Percentiles rank a stretch among this genome's conserved stretches.
Conservation (phyloP, 2,113 vertebrate genomes). For the Capreolus pygargus region DNA sequence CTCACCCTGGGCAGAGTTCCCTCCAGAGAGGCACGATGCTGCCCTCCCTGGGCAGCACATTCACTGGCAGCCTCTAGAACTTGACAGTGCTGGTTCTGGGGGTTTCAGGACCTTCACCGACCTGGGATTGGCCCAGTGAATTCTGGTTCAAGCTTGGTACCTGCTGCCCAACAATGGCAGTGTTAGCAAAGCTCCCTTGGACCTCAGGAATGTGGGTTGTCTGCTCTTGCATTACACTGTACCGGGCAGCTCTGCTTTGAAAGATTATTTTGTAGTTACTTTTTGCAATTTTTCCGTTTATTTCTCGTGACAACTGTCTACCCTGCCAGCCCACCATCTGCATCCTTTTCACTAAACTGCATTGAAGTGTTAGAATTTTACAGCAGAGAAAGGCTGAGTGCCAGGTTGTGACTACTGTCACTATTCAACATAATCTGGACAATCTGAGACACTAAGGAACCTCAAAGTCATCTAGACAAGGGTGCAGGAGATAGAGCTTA, state of each 20-base stretch:
- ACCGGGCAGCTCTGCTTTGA: background rate
- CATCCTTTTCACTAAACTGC: too few species aligned
- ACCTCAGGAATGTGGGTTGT: background rate
- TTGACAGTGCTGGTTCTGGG: background rate
- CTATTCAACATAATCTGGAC: accelerated
- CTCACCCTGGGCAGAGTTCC: background rate
- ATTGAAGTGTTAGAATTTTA: background rate
- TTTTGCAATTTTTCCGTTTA: background rate
- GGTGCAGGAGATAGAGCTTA: background rate
- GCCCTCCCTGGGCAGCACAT: background rate
- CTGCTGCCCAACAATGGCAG: background rate
- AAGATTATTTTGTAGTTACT: background rate
- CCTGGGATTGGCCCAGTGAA: background rate
- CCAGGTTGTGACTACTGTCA: background rate
- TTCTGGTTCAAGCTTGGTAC: background rate
- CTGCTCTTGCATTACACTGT: background rate
- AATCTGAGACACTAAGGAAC: too few species aligned
- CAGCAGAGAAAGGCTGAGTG: accelerated
- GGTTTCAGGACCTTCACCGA: background rate
- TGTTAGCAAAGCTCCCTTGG: too few species aligned
- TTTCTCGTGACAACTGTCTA: background rate
- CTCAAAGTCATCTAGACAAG: accelerated
- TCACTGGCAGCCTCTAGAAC: background rate
- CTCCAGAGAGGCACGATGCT: background rate
- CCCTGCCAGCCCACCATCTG: background rate